phyloP scores from a whole-genome alignment of 2,797 vertebrate genomes.

The Enteromius mattozi region DNA sequence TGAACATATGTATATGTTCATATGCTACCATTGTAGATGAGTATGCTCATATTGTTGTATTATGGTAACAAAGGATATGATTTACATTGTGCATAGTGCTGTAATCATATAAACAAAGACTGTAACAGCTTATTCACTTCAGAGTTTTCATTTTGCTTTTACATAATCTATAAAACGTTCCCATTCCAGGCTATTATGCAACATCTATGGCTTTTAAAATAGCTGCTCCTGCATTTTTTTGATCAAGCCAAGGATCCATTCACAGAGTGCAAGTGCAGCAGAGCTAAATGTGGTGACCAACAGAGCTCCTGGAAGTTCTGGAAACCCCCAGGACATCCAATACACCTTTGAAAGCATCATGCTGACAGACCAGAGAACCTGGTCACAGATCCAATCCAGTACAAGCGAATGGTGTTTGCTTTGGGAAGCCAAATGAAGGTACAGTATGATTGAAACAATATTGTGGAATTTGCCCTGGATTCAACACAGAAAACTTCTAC shows the following conservation, averaged over 20 bases:
- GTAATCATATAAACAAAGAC: neutral
- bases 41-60: neutral
- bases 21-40: neutral
- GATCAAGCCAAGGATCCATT: conserved; percentile 8
- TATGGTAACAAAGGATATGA: neutral
- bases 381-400: neutral
- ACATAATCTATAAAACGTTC: conserved; percentile 5
- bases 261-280: neutral
- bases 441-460: neutral
- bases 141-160: neutral
- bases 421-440: neutral
- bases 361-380: neutral
- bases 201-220: conserved; percentile 24
- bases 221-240: neutral
- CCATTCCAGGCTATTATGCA: conserved; percentile 10
- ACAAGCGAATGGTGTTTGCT: neutral
- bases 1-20: conserved; percentile 14
- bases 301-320: neutral
- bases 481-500: neutral
- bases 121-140: neutral
- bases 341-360: neutral
- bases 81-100: neutral
- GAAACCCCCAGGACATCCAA: neutral
- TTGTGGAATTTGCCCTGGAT: neutral
- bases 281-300: neutral